Evolutionary conservation across 2,888 invertebrate species (phyloP).

Genomic region (Plebejus anna): DNA sequence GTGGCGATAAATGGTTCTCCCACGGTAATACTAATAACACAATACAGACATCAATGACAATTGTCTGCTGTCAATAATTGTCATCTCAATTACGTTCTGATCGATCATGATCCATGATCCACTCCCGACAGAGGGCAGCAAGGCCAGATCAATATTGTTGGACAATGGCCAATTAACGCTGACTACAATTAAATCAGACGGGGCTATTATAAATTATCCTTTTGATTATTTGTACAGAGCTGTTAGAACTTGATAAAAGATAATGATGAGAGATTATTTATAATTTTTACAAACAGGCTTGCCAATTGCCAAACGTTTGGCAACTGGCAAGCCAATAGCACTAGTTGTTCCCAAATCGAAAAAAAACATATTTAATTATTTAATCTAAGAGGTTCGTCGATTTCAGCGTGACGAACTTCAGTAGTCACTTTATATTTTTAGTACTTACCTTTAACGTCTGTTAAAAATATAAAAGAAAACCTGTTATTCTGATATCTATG

Average conservation of each 20-base stretch:
- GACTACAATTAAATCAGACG: constrained; percentile 61
- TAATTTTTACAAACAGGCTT: no score
- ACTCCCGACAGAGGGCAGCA: constrained; percentile 45
- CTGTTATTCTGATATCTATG: no score
- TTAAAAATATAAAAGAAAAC: no score
- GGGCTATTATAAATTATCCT: constrained; percentile 48
- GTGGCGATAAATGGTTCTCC: not conserved
- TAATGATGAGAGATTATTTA: not conserved
- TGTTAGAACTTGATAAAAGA: constrained; percentile 33
- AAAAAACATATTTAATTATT: no score
- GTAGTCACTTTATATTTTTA: no score
- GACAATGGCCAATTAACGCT: constrained; percentile 69
- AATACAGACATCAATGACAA: constrained; percentile 13
- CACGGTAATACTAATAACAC: not conserved
- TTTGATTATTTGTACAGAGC: constrained; percentile 43
- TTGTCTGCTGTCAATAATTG: constrained; percentile 4
- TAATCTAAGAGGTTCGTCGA: no score
- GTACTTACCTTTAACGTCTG: no score
- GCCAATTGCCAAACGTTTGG: no score
- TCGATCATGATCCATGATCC: constrained; percentile 13
- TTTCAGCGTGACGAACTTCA: no score
- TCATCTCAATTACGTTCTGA: constrained; percentile 2
- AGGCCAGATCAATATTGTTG: constrained; percentile 54
- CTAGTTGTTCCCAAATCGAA: no score
- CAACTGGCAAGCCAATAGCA: no score